A percentile compares a stretch with the other conserved stretches of the same genome.
These are phyloP conservation scores for Monopis laevigella DNA, from an alignment of 2,888 invertebrate genomes.

Conservation along the genomic window DNA sequence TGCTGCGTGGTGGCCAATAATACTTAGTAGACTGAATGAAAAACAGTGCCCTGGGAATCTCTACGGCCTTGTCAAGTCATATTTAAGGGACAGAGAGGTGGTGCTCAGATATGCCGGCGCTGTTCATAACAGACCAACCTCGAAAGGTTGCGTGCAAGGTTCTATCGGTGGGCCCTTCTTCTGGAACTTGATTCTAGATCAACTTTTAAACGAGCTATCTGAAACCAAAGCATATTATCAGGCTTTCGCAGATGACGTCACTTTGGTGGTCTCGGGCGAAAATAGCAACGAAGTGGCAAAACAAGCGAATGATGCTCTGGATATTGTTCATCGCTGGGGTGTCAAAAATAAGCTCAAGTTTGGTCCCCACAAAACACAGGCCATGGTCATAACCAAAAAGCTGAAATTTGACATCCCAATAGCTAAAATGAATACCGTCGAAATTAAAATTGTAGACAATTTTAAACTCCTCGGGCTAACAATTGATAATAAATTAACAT, in stretches of 20 bases:
- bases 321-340: constrained; percentile 15
- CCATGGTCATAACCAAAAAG: constrained; percentile 13
- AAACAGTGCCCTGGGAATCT: constrained; percentile 2
- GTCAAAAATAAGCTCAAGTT: constrained; percentile 16
- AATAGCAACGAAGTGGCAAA: neutral
- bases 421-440: constrained; percentile 11
- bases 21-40: neutral
- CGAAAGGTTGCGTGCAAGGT: constrained; percentile 17
- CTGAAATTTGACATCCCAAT: constrained; percentile 14
- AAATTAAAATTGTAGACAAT: neutral
- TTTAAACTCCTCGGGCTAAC: constrained; percentile 2
- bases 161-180: constrained; percentile 18
- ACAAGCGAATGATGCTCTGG: constrained; percentile 8
- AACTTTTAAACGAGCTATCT: constrained; percentile 3
- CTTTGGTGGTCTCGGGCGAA: constrained; percentile 14
- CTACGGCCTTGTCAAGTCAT: constrained; percentile 11
- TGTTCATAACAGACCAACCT: constrained; percentile 12
- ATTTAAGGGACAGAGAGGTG: constrained; percentile 14
- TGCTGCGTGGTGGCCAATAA: constrained; percentile 5
- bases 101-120: constrained; percentile 15
- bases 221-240: constrained; percentile 11
- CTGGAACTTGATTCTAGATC: constrained; percentile 20
- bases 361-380: constrained; percentile 15
- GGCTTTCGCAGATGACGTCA: constrained; percentile 21
- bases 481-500: constrained; percentile 8